Base-by-base conservation (phyloP, 1,140 invertebrate genomes). In the Bombus vancouverensis region DNA sequence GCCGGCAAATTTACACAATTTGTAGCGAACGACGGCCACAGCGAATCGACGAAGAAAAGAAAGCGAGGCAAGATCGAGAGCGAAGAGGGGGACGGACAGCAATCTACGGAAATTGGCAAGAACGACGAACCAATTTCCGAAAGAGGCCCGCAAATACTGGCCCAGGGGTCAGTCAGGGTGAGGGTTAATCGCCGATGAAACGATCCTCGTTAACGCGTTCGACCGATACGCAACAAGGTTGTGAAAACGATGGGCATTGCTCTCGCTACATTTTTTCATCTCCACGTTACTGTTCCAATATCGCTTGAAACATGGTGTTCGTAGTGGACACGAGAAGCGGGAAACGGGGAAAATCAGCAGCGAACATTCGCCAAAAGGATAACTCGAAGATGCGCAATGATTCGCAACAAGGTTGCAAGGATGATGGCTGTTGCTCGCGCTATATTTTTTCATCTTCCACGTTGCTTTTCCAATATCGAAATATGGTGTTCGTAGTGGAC, bases 91-190 rank as follows among this genome's bases (percentile, higher is more conserved):
- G 66, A 37, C 37, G 81, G 72, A 88, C 88, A 92, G 92, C 93
- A 94, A 94, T 94, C 94, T 93, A 85, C 92, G 93, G 93, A 94
- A 95, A 95, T 94, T 95, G 94, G 93, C 91, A 93, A 92, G 92
- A 93, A 91, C 92, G 92, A 92, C 93, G 89, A 94, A 94, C 93
- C 94, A 94, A 94, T 94, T 94, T 94, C 91, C 92, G 92, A 92
- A 91, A 92, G 92, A 92, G 89, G 90, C 88, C 91, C 87, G 92
- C 93, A 93, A 93, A 94, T 90, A 94, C 90, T 87, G 89, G 92
- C 88, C 87, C 92, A 93, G 89, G 91, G 93, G 93, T 94, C 92
- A 94, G 90, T 86, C 85, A 71, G 92, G 90, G 92, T 91, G 91
- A 93, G 93, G 93, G 92, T 94, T 95, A 94, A 95, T 95, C 93